Percentiles rank a stretch among this genome's conserved stretches.
Evolutionary conservation across 1,140 invertebrate species (phyloP).

Genomic region (Geopemphigus sp.): DNA sequence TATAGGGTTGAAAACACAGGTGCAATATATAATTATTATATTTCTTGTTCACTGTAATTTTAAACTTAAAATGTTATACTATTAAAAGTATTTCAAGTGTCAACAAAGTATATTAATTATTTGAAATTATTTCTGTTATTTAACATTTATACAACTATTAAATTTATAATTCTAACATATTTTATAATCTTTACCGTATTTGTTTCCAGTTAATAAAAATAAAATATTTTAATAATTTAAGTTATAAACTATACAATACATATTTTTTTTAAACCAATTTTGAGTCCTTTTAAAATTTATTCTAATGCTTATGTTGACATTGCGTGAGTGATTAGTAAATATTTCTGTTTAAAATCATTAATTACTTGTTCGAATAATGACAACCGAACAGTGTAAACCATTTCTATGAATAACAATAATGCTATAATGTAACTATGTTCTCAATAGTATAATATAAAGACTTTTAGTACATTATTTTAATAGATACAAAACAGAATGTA

Average conservation of each 20-base stretch:
- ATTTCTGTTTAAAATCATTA: too few relatives aligned
- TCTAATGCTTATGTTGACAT: too few relatives aligned
- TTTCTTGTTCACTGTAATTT: not conserved
- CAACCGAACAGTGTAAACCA: not conserved
- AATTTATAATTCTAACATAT: not conserved
- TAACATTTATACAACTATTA: too few relatives aligned
- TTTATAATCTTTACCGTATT: not conserved
- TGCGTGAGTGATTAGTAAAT: too few relatives aligned
- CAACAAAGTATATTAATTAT: not conserved
- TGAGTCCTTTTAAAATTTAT: too few relatives aligned
- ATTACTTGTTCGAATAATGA: too few relatives aligned
- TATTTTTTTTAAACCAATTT: not conserved
- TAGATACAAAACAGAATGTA: not conserved
- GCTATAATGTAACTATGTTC: not conserved
- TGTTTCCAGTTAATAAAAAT: not conserved
- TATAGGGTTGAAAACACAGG: slow-evolving; percentile 23
- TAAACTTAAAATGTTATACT: not conserved
- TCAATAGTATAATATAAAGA: slow-evolving; percentile 6
- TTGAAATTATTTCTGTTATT: not conserved
- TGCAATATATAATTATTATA: not conserved
- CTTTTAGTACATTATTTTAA: not conserved
- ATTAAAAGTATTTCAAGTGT: not conserved
- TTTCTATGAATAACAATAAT: not conserved
- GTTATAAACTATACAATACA: not conserved
- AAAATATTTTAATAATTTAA: not conserved